Conservation (phyloP, 1,140 invertebrate species). For the Euglossa dilemma region DNA sequence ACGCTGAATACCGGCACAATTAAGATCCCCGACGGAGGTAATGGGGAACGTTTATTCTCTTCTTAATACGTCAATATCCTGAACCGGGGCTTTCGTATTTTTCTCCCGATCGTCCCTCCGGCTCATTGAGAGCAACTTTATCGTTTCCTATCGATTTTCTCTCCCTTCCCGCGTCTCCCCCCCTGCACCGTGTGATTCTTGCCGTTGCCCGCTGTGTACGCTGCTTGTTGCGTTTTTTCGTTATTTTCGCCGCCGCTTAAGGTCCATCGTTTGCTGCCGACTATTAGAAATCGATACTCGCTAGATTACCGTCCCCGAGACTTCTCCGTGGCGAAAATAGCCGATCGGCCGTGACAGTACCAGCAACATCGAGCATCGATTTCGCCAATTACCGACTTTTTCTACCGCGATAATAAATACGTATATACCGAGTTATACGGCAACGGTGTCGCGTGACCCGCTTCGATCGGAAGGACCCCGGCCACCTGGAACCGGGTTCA, state of each 20-base stretch:
- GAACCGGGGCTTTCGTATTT: constrained; percentile 16
- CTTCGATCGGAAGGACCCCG: too few species aligned
- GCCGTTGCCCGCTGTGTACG: neutral
- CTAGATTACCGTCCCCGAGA: neutral
- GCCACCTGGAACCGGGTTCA: too few species aligned
- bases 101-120: constrained; percentile 15
- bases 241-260: constrained; percentile 4
- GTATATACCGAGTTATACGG: too few species aligned
- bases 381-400: neutral
- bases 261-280: neutral
- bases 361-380: neutral
- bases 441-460: too few species aligned
- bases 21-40: constrained; percentile 50
- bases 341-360: neutral
- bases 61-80: constrained; percentile 40
- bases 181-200: neutral
- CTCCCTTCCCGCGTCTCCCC: neutral
- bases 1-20: constrained; percentile 55
- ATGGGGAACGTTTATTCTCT: constrained; percentile 53
- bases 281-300: constrained; percentile 26
- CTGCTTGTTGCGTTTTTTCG: neutral
- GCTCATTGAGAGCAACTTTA: constrained; percentile 11
- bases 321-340: neutral
- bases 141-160: constrained; percentile 36
- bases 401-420: neutral